Percentiles rank a stretch among this genome's conserved stretches.
Evolutionary conservation across 2,797 vertebrate genomes (phyloP).

Genomic region (Chromobotia macracanthus): DNA sequence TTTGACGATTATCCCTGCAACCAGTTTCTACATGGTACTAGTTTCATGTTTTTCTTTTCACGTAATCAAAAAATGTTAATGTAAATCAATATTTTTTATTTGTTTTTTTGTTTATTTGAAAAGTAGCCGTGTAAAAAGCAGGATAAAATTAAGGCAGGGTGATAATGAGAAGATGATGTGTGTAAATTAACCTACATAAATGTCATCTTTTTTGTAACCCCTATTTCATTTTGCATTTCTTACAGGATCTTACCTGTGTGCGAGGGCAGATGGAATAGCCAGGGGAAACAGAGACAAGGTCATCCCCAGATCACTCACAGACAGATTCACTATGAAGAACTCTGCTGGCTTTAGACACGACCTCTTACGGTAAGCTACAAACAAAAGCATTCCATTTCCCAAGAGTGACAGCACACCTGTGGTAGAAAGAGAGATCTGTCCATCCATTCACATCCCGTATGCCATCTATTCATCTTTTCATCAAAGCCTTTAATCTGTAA

Average conservation of each 20-base stretch:
- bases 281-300: slow-evolving; percentile 82
- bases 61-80: too few relatives aligned
- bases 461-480: not conserved
- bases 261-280: slow-evolving; percentile 80
- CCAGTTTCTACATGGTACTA: too few relatives aligned
- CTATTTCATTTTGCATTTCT: not conserved
- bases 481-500: too few relatives aligned
- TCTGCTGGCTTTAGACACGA: slow-evolving; percentile 80
- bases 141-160: too few relatives aligned
- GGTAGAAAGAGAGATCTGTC: slow-evolving; percentile 23
- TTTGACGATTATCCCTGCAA: too few relatives aligned
- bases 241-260: slow-evolving; percentile 76
- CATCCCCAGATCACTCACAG: slow-evolving; percentile 82
- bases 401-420: slow-evolving; percentile 76
- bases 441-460: not conserved
- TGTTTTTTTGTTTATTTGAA: too few relatives aligned
- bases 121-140: too few relatives aligned
- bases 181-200: too few relatives aligned
- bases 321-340: slow-evolving; percentile 82
- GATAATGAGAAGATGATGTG: too few relatives aligned
- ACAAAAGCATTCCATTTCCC: slow-evolving; percentile 78
- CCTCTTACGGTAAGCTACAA: slow-evolving; percentile 80
- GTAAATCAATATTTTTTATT: too few relatives aligned
- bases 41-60: too few relatives aligned
- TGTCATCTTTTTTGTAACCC: not conserved